A percentile compares a stretch with the other conserved stretches of the same genome.
phyloP scores from a whole-genome alignment of 1,140 invertebrate species.

The Papilio aristodemus region DNA sequence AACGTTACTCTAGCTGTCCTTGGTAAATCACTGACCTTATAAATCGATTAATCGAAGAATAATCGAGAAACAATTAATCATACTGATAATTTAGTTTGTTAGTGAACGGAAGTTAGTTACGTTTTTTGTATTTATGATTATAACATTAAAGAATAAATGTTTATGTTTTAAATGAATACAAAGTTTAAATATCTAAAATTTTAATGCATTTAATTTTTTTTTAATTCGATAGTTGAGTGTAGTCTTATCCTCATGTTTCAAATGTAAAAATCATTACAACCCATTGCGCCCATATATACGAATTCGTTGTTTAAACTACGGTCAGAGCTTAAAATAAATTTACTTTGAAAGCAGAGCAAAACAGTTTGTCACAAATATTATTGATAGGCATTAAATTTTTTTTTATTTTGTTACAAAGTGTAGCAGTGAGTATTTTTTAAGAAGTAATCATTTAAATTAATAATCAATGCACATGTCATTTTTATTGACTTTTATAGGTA shows the following conservation, averaged over 20 bases:
- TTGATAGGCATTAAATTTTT: constrained; percentile 28
- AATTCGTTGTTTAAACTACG: constrained; percentile 70
- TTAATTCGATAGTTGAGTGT: background rate
- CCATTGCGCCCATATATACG: constrained; percentile 64
- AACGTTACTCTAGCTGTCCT: background rate
- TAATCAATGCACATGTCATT: too few species aligned
- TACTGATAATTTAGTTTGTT: constrained; percentile 6
- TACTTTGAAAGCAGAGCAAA: constrained; percentile 54
- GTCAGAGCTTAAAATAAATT: constrained; percentile 65
- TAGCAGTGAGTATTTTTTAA: too few species aligned
- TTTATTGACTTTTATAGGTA: too few species aligned
- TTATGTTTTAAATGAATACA: too few species aligned
- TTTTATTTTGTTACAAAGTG: too few species aligned
- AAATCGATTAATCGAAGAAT: constrained; percentile 1
- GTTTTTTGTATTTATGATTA: background rate
- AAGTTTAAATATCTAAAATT: too few species aligned
- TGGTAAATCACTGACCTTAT: constrained; percentile 26
- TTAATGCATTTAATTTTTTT: too few species aligned
- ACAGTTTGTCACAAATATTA: constrained; percentile 40
- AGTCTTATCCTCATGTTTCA: constrained; percentile 52
- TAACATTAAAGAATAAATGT: too few species aligned
- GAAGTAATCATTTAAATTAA: too few species aligned
- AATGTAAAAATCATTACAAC: constrained; percentile 62
- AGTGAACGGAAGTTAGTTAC: constrained; percentile 3
- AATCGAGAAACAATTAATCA: constrained; percentile 20